phyloP scores from a whole-genome alignment of 1,140 invertebrate genomes.

The Brachionus paranguensis region DNA sequence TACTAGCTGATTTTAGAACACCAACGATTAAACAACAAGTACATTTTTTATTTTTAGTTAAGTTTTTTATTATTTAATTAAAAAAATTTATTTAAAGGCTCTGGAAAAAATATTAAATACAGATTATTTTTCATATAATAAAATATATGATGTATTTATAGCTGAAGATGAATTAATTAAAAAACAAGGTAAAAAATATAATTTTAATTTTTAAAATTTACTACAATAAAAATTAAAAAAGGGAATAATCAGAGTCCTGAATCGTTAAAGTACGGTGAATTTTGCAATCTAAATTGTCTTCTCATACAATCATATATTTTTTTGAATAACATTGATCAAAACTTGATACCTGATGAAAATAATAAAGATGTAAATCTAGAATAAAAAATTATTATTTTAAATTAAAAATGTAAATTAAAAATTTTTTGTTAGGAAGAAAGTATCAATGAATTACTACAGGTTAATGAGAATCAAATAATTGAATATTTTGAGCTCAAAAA shows the following conservation, averaged over 20 bases:
- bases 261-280: neutral
- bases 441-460: neutral
- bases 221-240: neutral
- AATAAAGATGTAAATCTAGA: neutral
- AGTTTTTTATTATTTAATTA: neutral
- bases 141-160: conserved; percentile 48
- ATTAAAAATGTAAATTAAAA: too few relatives aligned
- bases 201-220: neutral
- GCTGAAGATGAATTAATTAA: conserved; percentile 45
- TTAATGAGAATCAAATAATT: neutral
- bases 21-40: conserved; percentile 53
- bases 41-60: neutral
- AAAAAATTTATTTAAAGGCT: neutral
- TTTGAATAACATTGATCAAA: neutral
- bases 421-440: neutral
- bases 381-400: neutral
- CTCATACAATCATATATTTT: neutral
- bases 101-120: conserved; percentile 51
- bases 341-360: neutral
- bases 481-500: neutral
- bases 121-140: conserved; percentile 47
- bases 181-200: conserved; percentile 41
- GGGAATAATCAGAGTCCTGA: conserved; percentile 15
- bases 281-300: neutral
- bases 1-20: conserved; percentile 67